Percentiles rank a stretch among this genome's conserved stretches.
phyloP scores from a whole-genome alignment of 2,888 invertebrate genomes.

The Oegoconia quadripuncta region DNA sequence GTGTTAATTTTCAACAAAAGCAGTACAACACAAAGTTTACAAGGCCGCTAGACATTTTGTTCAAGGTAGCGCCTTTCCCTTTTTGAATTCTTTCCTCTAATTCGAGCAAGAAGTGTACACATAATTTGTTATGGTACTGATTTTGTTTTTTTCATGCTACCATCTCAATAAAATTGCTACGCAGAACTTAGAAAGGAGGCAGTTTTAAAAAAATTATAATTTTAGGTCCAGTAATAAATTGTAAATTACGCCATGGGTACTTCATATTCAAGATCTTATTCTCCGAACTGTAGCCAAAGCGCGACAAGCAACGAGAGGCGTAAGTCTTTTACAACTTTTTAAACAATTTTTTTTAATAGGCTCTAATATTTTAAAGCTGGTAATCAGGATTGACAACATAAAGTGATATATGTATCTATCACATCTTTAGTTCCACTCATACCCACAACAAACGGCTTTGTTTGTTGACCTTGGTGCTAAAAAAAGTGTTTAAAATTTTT shows the following conservation, averaged over 20 bases:
- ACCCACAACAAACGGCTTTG: too few relatives aligned
- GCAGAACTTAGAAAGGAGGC: too few relatives aligned
- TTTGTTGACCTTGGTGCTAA: too few relatives aligned
- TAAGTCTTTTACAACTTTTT: constrained; percentile 34
- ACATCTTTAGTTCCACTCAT: too few relatives aligned
- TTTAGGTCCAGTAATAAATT: constrained; percentile 29
- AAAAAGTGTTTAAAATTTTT: too few relatives aligned
- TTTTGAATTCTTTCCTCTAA: constrained; percentile 19
- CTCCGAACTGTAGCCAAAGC: constrained; percentile 50
- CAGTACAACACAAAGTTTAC: constrained; percentile 34
- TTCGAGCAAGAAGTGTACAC: constrained; percentile 2
- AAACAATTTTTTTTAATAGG: neutral
- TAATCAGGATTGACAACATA: too few relatives aligned
- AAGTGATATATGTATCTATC: too few relatives aligned
- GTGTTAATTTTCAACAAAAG: constrained; percentile 26
- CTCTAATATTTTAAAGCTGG: too few relatives aligned
- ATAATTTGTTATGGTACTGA: constrained; percentile 1
- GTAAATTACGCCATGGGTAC: constrained; percentile 67
- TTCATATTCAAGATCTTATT: constrained; percentile 66
- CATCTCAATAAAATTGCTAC: too few relatives aligned
- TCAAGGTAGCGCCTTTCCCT: constrained; percentile 62
- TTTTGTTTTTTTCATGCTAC: too few relatives aligned
- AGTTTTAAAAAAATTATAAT: constrained; percentile 19
- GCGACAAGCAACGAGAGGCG: constrained; percentile 37
- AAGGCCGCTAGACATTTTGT: constrained; percentile 44